phyloP scores from a whole-genome alignment of 2,888 invertebrate genomes.

The Serripes groenlandicus region DNA sequence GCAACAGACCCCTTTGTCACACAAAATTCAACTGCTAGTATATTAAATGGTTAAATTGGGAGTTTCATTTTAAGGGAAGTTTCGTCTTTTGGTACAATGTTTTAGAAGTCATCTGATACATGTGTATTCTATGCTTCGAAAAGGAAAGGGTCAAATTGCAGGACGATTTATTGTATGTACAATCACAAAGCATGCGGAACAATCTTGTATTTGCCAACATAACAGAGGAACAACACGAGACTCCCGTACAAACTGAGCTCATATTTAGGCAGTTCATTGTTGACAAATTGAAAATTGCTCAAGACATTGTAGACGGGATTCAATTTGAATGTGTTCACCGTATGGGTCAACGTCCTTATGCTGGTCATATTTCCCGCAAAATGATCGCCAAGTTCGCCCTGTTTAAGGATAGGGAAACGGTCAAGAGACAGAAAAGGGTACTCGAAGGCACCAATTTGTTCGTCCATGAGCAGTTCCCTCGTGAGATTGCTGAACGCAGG shows the following conservation, averaged over 20 bases:
- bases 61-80: too few relatives aligned
- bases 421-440: not conserved
- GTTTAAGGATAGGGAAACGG: constrained; percentile 1
- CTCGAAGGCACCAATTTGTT: not conserved
- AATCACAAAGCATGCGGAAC: too few relatives aligned
- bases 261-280: not conserved
- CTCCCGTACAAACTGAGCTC: not conserved
- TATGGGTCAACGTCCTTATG: not conserved
- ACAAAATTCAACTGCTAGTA: too few relatives aligned
- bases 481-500: too few relatives aligned
- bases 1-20: too few relatives aligned
- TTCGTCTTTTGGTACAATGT: too few relatives aligned
- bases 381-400: not conserved
- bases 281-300: constrained; percentile 1
- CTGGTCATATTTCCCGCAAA: not conserved
- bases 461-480: too few relatives aligned
- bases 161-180: not conserved
- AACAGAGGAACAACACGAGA: not conserved
- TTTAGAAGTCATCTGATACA: too few relatives aligned
- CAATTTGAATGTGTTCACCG: not conserved
- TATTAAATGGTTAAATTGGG: too few relatives aligned
- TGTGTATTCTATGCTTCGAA: not conserved
- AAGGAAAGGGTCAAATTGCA: not conserved
- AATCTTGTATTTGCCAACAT: not conserved
- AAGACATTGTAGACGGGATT: not conserved